Conservation (phyloP, 2,888 invertebrate species). For the Hermodice carunculata region DNA sequence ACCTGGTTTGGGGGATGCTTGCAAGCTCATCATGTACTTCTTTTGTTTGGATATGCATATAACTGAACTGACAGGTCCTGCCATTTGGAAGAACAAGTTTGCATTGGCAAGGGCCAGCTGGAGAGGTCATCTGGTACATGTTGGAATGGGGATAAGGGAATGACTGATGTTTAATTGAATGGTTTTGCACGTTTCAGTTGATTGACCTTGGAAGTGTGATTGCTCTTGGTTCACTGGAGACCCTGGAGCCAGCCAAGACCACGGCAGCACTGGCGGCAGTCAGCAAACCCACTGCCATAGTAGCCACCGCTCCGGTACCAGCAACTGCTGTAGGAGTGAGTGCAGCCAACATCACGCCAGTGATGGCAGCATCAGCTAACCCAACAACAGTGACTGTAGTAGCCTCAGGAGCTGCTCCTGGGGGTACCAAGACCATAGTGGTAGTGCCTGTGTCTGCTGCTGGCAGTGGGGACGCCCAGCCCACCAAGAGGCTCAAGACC, state of each 20-base stretch:
- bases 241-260: background rate
- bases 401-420: constrained; percentile 3
- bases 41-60: no score
- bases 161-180: background rate
- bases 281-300: constrained; percentile 1
- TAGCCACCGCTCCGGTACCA: constrained; percentile 6
- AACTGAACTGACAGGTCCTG: no score
- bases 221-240: constrained; percentile 24
- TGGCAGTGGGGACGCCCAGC: constrained; percentile 28
- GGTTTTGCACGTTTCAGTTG: constrained; percentile 23
- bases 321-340: constrained; percentile 6
- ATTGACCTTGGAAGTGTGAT: constrained; percentile 32
- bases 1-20: no score
- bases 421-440: constrained; percentile 35
- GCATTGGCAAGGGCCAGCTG: no score
- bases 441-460: constrained; percentile 36
- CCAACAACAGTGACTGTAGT: constrained; percentile 20
- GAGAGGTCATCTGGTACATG: no score
- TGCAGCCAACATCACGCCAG: constrained; percentile 15
- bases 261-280: background rate
- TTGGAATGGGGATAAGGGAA: background rate
- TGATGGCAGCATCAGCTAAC: constrained; percentile 5
- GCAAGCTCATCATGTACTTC: no score
- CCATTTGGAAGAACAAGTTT: no score
- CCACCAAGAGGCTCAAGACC: constrained; percentile 23